Evolutionary conservation across 2,113 vertebrate genomes (phyloP).

Genomic region (Thamnophis sirtalis): DNA sequence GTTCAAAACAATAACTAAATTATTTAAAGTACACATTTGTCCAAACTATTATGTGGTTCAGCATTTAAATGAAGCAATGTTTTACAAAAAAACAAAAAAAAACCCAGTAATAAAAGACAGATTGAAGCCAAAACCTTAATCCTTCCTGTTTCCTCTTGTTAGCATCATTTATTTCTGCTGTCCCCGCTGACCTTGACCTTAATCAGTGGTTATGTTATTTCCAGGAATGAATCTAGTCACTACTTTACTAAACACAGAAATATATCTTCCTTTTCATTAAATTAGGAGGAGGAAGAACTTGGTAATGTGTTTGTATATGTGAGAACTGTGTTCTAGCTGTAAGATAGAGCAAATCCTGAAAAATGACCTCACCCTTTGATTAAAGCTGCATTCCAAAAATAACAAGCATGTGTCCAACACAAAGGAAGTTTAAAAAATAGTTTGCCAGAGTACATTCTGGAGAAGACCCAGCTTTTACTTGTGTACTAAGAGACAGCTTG

Average conservation of each 20-base stretch:
- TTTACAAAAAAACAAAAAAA: constrained; percentile 47
- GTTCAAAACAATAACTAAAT: constrained; percentile 63
- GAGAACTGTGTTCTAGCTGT: not conserved
- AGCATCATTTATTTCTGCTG: constrained; percentile 61
- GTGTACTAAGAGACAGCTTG: not conserved
- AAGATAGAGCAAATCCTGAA: not conserved
- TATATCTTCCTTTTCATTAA: not conserved
- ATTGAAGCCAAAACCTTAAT: constrained; percentile 62
- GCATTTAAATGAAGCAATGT: constrained; percentile 65
- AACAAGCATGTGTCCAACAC: not conserved
- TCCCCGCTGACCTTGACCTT: constrained; percentile 52
- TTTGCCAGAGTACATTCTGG: not conserved
- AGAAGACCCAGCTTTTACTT: not conserved
- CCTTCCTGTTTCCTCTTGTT: constrained; percentile 71
- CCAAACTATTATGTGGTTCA: constrained; percentile 56
- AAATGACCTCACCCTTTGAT: not conserved
- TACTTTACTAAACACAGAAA: constrained; percentile 27
- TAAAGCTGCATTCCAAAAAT: not conserved
- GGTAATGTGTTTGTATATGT: not conserved
- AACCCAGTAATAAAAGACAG: constrained; percentile 68
- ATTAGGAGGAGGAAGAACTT: not conserved
- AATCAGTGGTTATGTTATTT: constrained; percentile 6
- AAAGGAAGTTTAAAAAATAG: not conserved
- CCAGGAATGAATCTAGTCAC: constrained; percentile 26
- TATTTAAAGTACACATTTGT: constrained; percentile 51